A percentile compares a stretch with the other conserved stretches of the same genome.
Conservation (phyloP, 2,797 vertebrate genomes). For the Jordanella pulchra region DNA sequence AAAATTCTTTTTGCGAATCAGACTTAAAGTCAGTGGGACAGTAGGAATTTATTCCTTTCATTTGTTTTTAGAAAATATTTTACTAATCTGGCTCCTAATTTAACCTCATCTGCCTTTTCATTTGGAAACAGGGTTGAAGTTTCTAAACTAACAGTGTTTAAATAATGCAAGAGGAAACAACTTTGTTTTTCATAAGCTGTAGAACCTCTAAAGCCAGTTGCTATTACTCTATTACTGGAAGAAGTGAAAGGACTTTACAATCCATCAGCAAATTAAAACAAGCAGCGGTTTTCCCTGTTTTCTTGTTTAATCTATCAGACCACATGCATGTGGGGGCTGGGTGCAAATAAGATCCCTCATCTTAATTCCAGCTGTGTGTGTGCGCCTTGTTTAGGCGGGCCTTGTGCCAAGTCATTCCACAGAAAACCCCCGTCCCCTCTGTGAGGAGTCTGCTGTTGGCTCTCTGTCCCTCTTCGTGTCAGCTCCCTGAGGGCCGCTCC, state of each 20-base stretch:
- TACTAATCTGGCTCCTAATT: background rate
- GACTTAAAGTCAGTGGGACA: conserved; percentile 28
- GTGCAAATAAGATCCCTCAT: conserved; percentile 59
- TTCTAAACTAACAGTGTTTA: background rate
- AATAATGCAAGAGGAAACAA: background rate
- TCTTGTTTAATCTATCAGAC: conserved; percentile 16
- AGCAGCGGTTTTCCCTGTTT: conserved; percentile 1
- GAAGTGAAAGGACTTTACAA: background rate
- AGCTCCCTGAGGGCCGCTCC: conserved; percentile 51
- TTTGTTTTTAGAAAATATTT: background rate
- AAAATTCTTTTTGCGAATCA: conserved; percentile 67
- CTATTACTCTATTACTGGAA: background rate
- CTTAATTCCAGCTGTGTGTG: conserved; percentile 62
- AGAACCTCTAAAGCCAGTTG: too few relatives aligned
- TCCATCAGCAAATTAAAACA: background rate
- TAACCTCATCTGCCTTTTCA: background rate
- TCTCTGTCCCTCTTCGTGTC: conserved; percentile 30
- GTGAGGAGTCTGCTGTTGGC: conserved; percentile 24
- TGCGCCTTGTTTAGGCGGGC: conserved; percentile 61
- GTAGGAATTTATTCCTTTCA: conserved; percentile 14
- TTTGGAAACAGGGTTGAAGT: background rate
- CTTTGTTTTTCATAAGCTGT: background rate
- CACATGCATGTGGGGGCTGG: conserved; percentile 30
- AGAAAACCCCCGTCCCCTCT: conserved; percentile 38
- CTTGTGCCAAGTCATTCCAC: conserved; percentile 66